These are phyloP conservation scores for Centropus bengalensis DNA, from an alignment of 2,113 vertebrate species.

Conservation along the genomic window DNA sequence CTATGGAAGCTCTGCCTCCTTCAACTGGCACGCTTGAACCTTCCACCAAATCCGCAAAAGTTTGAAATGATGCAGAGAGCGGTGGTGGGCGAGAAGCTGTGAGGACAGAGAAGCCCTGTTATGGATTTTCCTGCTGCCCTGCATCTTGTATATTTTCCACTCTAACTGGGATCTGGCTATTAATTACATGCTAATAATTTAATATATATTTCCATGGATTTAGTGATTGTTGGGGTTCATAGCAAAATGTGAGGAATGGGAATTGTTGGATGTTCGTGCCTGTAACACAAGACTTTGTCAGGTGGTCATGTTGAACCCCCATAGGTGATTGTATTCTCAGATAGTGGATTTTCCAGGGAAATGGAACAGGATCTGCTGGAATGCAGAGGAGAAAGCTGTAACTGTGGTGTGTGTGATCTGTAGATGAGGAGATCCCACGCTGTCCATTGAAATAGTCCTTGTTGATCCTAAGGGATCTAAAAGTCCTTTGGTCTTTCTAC, in stretches of 20 bases:
- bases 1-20: background rate
- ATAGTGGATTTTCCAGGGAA: background rate
- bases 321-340: background rate
- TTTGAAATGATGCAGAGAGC: background rate
- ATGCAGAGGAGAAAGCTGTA: background rate
- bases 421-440: background rate
- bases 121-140: background rate
- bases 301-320: background rate
- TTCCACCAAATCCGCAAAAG: background rate
- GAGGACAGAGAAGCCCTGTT: background rate
- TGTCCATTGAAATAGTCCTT: background rate
- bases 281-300: background rate
- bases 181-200: background rate
- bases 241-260: background rate
- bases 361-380: background rate
- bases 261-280: background rate
- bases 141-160: background rate
- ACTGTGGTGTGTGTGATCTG: background rate
- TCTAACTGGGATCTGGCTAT: background rate
- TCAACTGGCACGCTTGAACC: background rate
- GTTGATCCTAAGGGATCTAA: fast-evolving
- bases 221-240: background rate
- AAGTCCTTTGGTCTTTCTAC: background rate
- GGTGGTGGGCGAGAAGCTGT: background rate
- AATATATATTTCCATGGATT: fast-evolving